Conservation (phyloP, 2,797 vertebrate species). For the Tiaroga cobitis region DNA sequence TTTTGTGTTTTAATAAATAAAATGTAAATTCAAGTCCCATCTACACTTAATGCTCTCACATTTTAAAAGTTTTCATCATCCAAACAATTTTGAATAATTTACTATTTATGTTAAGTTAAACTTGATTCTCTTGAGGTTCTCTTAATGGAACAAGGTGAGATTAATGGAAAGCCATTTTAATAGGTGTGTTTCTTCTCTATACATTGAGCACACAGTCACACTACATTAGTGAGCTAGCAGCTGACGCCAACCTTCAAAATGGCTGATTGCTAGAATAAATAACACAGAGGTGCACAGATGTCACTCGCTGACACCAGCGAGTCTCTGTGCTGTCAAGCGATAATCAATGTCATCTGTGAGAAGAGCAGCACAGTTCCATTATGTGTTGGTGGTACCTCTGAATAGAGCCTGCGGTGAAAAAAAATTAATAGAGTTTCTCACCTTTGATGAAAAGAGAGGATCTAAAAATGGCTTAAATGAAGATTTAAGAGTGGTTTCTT, state of each 20-base stretch:
- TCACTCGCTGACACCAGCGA: conserved; percentile 64
- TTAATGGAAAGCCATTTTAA: conserved; percentile 26
- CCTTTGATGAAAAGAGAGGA: conserved; percentile 9
- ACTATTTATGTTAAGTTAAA: neutral
- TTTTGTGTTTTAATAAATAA: neutral
- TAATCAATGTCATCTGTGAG: conserved; percentile 68
- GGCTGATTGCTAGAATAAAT: conserved; percentile 62
- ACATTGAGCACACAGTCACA: conserved; percentile 59
- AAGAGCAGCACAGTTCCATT: conserved; percentile 58
- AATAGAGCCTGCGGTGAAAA: conserved; percentile 27
- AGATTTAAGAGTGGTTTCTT: neutral
- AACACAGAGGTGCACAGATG: conserved; percentile 66
- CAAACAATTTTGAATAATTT: neutral
- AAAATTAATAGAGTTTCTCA: conserved; percentile 22
- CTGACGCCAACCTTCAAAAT: conserved; percentile 57
- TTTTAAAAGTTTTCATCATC: neutral
- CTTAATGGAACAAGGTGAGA: conserved; percentile 12
- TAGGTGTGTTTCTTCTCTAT: conserved; percentile 47
- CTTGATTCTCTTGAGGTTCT: conserved; percentile 16
- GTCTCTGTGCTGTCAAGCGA: conserved; percentile 70
- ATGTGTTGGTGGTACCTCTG: neutral
- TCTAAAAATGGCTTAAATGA: conserved; percentile 8
- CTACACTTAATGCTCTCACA: neutral
- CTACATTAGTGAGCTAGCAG: conserved; percentile 61
- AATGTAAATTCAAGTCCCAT: neutral